A percentile compares a stretch with the other conserved stretches of the same genome.
These are phyloP conservation scores for Zaprionus camerounensis DNA, from an alignment of 1,140 invertebrate genomes.

Conservation along the genomic window DNA sequence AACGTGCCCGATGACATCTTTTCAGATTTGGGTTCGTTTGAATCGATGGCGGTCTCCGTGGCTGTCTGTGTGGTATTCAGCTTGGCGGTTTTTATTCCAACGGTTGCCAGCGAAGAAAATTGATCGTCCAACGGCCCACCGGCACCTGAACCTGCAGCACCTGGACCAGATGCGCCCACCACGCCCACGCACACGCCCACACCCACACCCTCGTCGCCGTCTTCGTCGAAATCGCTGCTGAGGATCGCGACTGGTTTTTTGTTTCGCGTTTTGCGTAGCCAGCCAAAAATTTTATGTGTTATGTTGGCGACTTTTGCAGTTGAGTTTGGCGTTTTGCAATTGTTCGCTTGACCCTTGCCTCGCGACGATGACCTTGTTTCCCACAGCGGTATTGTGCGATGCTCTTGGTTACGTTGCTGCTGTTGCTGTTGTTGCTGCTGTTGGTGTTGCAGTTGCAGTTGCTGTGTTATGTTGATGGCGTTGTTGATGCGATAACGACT, in stretches of 20 bases:
- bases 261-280: conserved; percentile 76
- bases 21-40: conserved; percentile 83
- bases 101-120: conserved; percentile 71
- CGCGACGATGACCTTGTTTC: conserved; percentile 34
- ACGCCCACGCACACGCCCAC: conserved; percentile 67
- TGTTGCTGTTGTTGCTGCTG: conserved; percentile 22
- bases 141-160: background rate
- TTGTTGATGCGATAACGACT: conserved; percentile 73
- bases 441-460: conserved; percentile 49
- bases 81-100: conserved; percentile 76
- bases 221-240: conserved; percentile 75
- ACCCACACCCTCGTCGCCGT: conserved; percentile 71
- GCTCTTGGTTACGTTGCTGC: conserved; percentile 12
- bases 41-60: conserved; percentile 79
- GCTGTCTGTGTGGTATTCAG: conserved; percentile 81
- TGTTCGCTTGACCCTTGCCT: conserved; percentile 45
- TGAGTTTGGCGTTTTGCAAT: conserved; percentile 78
- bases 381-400: conserved; percentile 24
- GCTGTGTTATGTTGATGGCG: conserved; percentile 71
- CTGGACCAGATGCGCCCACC: conserved; percentile 56
- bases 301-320: conserved; percentile 81
- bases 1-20: conserved; percentile 93
- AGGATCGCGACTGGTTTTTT: conserved; percentile 78
- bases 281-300: conserved; percentile 82
- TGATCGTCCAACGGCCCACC: conserved; percentile 56